Evolutionary conservation across 2,888 invertebrate genomes (phyloP).

Genomic region (Sepioteuthis lessoniana): DNA sequence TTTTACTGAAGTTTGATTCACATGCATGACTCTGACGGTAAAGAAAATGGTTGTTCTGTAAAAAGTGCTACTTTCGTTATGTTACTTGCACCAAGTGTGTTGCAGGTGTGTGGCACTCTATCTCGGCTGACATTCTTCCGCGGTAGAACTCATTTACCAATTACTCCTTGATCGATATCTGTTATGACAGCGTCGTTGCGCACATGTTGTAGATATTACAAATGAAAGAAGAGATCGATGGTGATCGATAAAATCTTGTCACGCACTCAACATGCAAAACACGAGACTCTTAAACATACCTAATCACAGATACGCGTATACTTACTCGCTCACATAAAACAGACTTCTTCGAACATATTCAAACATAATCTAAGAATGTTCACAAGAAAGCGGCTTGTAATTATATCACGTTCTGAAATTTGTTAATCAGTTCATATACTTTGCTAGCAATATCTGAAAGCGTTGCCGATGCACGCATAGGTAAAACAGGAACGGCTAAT

Average conservation of each 20-base stretch:
- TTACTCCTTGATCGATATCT: background rate
- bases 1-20: too few relatives aligned
- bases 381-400: too few relatives aligned
- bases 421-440: too few relatives aligned
- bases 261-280: background rate
- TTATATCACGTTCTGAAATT: too few relatives aligned
- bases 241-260: background rate
- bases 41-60: background rate
- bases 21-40: too few relatives aligned
- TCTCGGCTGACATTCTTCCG: background rate
- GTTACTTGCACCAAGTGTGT: background rate
- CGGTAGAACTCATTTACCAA: background rate
- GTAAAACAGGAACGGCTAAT: too few relatives aligned
- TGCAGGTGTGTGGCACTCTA: background rate
- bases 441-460: too few relatives aligned
- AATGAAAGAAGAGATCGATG: background rate
- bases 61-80: background rate
- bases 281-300: background rate
- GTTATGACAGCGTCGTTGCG: background rate
- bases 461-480: too few relatives aligned
- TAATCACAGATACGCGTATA: too few relatives aligned
- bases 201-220: background rate
- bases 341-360: too few relatives aligned
- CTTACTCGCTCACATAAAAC: too few relatives aligned
- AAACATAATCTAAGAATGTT: too few relatives aligned